phyloP scores from a whole-genome alignment of 2,888 invertebrate species.

The Ptychoptera albimana region DNA sequence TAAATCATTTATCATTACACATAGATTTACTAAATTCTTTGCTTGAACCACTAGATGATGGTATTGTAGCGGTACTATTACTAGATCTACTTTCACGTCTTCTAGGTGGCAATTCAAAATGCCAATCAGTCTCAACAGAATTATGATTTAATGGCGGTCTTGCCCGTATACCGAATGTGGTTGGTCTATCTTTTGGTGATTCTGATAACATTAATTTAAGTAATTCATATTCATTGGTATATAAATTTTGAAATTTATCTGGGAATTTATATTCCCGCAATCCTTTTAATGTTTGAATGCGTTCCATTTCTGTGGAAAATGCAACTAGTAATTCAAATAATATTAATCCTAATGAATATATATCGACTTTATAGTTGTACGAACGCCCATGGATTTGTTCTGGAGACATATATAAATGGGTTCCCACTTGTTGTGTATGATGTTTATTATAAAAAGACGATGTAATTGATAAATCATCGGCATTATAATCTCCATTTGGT shows the following conservation, averaged over 20 bases:
- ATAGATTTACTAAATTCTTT: too few relatives aligned
- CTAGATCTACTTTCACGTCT: conserved; percentile 16
- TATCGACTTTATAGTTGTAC: conserved; percentile 86
- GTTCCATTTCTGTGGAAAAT: conserved; percentile 83
- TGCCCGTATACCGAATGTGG: conserved; percentile 49
- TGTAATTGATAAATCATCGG: conserved; percentile 21
- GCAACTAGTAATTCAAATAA: conserved; percentile 83
- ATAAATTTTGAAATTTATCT: conserved; percentile 40
- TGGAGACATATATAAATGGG: conserved; percentile 95
- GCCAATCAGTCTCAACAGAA: conserved; percentile 26
- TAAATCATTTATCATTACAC: too few relatives aligned
- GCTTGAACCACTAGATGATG: too few relatives aligned
- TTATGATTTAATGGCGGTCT: conserved; percentile 39
- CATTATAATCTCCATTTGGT: conserved; percentile 17
- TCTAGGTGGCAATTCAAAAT: conserved; percentile 35
- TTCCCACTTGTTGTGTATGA: conserved; percentile 59
- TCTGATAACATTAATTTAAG: conserved; percentile 62
- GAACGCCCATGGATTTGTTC: conserved; percentile 66
- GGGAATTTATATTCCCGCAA: conserved; percentile 56
- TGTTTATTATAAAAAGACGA: conserved; percentile 12
- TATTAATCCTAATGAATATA: conserved; percentile 86
- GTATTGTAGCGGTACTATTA: not conserved
- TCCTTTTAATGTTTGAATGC: conserved; percentile 48
- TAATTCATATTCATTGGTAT: conserved; percentile 52
- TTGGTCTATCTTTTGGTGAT: conserved; percentile 56